Evolutionary conservation across 2,888 invertebrate species (phyloP), one percentile per base, ranked within the genome.

Genomic region (Timema cristinae): DNA sequence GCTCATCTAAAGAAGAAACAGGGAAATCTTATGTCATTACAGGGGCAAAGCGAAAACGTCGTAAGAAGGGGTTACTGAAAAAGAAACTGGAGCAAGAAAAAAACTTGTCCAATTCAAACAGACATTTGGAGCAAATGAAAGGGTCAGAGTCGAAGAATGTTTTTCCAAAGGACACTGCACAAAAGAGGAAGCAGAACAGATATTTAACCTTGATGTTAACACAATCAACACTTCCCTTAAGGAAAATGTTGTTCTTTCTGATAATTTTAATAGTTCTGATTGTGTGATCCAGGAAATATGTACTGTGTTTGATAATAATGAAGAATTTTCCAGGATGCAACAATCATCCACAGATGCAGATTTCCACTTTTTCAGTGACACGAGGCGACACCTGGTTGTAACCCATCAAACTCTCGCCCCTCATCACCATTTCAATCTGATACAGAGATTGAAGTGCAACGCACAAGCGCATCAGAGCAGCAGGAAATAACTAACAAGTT

Each of bases 331-430:
- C 0, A 73, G 75, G 15, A 72, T 74, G 56, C 70, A 73, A 47
- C 72, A 75, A 73, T 72, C 71, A 50, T 76, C 68, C 49, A 76
- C 76, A 52, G 89, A 89, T 79, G 86, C 88, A 10, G 91, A 92
- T 80, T 89, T 91, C 77, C 92, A 95, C 81, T 96, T 96, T 85
- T 97, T 94, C 83, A 97, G 97, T 80, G 97, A 97, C 80, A 93
- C 94, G 97, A 97, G 84, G 85, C 94, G 68, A 91, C 91, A n/a
- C 88, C 88, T 1, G 83, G 86, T 69, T n/a, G 2, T 48, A 8
- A 50, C 32, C 13, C n/a, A 68, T 68, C 15, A 50, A 10, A 50
- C 32, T 8, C 51, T 6, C n/a, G n/a, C 11, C 16, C 15, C 48
- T 6, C 7, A 11, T 49, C 16, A 48, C n/a, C 67, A 67, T 67